Conservation (phyloP, 2,888 invertebrate genomes). For the Pandemis corylana region DNA sequence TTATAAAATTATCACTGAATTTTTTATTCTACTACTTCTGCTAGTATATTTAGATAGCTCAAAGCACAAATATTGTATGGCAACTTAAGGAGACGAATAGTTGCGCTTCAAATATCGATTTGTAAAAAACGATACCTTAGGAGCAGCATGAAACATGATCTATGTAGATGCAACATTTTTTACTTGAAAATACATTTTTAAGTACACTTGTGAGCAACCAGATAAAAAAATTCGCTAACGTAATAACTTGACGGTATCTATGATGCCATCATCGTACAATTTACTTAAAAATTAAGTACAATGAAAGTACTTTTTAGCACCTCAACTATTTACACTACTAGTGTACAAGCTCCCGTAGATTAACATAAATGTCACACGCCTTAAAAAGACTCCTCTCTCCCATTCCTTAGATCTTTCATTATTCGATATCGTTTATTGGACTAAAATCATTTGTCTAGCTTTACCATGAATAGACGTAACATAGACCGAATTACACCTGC, state of each 20-base stretch:
- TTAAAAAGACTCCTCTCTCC: constrained; percentile 12
- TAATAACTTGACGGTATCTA: constrained; percentile 14
- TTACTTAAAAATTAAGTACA: constrained; percentile 40
- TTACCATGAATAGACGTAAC: constrained; percentile 12
- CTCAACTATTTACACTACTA: constrained; percentile 32
- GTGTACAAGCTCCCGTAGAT: constrained; percentile 12
- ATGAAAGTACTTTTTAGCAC: constrained; percentile 33
- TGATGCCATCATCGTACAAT: constrained; percentile 22
- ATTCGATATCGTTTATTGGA: constrained; percentile 31
- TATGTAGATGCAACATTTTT: neutral
- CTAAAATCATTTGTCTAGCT: constrained; percentile 4
- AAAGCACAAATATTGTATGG: constrained; percentile 8
- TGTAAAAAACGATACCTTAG: constrained; percentile 36
- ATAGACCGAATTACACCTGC: neutral
- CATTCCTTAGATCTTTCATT: constrained; percentile 32
- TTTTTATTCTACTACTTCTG: constrained; percentile 44
- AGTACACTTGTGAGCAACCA: constrained; percentile 39
- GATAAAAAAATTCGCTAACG: constrained; percentile 15
- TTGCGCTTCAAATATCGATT: constrained; percentile 20
- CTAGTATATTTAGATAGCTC: constrained; percentile 12
- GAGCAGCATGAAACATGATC: neutral
- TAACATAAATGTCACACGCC: constrained; percentile 20
- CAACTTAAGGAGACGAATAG: neutral
- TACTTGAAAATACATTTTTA: constrained; percentile 22
- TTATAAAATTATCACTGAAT: constrained; percentile 56